Evolutionary conservation across 2,888 invertebrate genomes (phyloP).

Genomic region (Helicoverpa assulta): DNA sequence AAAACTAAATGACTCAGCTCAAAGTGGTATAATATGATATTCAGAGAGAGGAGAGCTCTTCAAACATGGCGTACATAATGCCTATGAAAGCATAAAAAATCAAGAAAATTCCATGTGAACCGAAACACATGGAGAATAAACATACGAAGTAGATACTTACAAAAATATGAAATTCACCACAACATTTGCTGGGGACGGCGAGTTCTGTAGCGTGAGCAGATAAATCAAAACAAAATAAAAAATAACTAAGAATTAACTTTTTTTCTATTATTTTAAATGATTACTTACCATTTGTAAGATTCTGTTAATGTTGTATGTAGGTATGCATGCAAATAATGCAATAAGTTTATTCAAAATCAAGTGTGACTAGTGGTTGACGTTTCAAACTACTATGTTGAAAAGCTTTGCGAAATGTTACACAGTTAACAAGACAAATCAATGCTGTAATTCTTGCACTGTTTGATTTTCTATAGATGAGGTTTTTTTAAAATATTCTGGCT

Average conservation of each 20-base stretch:
- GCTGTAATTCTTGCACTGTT: too few relatives aligned
- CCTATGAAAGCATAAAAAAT: constrained; percentile 90
- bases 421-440: too few relatives aligned
- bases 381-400: too few relatives aligned
- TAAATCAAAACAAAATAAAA: constrained; percentile 39
- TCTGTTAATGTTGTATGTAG: too few relatives aligned
- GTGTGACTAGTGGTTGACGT: too few relatives aligned
- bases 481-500: too few relatives aligned
- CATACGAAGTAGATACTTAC: constrained; percentile 90
- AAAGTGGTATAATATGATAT: constrained; percentile 85
- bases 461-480: too few relatives aligned
- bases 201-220: constrained; percentile 75
- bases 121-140: constrained; percentile 90
- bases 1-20: constrained; percentile 81
- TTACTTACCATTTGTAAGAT: too few relatives aligned
- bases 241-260: too few relatives aligned
- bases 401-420: too few relatives aligned
- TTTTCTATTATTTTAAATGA: not conserved
- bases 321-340: too few relatives aligned
- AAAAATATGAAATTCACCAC: constrained; percentile 91
- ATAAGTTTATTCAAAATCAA: too few relatives aligned
- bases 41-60: constrained; percentile 83
- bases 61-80: constrained; percentile 83
- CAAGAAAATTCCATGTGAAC: constrained; percentile 89
- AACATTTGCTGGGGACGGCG: constrained; percentile 88